phyloP scores from a whole-genome alignment of 2,888 invertebrate species.

The Sipha maydis region DNA sequence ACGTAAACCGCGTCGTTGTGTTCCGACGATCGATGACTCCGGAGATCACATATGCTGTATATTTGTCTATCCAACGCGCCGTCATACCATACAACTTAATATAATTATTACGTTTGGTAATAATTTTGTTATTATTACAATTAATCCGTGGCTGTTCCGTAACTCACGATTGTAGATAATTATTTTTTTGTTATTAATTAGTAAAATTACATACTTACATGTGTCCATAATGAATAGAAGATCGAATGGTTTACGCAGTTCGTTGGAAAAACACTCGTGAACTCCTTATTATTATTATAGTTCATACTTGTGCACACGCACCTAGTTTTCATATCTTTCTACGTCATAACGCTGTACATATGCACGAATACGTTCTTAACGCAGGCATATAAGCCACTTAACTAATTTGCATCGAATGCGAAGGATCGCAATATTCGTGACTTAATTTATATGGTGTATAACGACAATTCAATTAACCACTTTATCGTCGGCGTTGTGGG shows the following conservation, averaged over 20 bases:
- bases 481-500: conserved; percentile 7
- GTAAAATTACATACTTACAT: too few species aligned
- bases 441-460: conserved; percentile 40
- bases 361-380: not conserved
- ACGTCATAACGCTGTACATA: not conserved
- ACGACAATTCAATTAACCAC: conserved; percentile 58
- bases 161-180: too few species aligned
- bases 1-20: not conserved
- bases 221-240: too few species aligned
- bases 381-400: conserved; percentile 31
- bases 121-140: not conserved
- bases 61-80: conserved; percentile 45
- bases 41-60: not conserved
- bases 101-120: too few species aligned
- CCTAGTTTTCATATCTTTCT: not conserved
- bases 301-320: not conserved
- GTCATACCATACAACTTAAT: not conserved
- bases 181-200: too few species aligned
- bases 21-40: not conserved
- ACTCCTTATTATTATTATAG: not conserved
- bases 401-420: conserved; percentile 50
- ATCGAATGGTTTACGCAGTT: not conserved
- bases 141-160: not conserved
- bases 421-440: conserved; percentile 42
- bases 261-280: not conserved